Base-by-base conservation (phyloP, 2,888 invertebrate species). In the Cabera pusaria region DNA sequence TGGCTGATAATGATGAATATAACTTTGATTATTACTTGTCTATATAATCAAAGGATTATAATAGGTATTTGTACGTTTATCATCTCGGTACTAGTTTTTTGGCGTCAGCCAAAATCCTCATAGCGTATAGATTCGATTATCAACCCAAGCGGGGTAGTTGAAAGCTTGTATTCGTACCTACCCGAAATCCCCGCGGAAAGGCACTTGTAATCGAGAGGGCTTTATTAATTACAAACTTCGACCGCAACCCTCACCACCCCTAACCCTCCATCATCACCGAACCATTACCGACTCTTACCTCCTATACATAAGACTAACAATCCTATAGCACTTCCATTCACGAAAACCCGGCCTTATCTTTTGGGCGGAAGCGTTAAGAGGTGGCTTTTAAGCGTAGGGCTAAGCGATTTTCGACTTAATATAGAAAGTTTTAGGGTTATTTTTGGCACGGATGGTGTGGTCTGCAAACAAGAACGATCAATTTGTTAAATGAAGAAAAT, bases 141-240 rank as follows among this genome's bases (percentile, higher is more conserved):
- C n/a, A n/a, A 14, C 4, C 4, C 4, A 14, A 9, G 25, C 34
- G 26, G 10, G 25, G 8, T 22, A 32, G 21, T 2, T 18, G 22
- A 29, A 40, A 29, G 28, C 17, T 29, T 29, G 25, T 31, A 40
- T 19, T 28, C 25, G 31, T 36, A 31, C 22, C 47, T 39, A 37
- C 52, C 69, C 62, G 60, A 61, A 73, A 68, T 66, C 63, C 76
- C 77, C 54, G 82, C 68, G 82, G 83, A 81, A 84, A 84, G 78
- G 81, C 77, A 78, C 85, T 84, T 84, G 88, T 86, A 87, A 88
- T 83, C 81, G 86, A 87, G 86, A 85, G 76, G 79, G 76, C 78
- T 85, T 87, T 87, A 87, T 88, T 87, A 87, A 87, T 88, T 88
- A 88, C 85, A 80, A 87, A 86, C 86, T 87, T 80, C 66, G 71